Evolutionary conservation across 2,113 vertebrate species (phyloP).

Genomic region (Lipotes vexillifer): DNA sequence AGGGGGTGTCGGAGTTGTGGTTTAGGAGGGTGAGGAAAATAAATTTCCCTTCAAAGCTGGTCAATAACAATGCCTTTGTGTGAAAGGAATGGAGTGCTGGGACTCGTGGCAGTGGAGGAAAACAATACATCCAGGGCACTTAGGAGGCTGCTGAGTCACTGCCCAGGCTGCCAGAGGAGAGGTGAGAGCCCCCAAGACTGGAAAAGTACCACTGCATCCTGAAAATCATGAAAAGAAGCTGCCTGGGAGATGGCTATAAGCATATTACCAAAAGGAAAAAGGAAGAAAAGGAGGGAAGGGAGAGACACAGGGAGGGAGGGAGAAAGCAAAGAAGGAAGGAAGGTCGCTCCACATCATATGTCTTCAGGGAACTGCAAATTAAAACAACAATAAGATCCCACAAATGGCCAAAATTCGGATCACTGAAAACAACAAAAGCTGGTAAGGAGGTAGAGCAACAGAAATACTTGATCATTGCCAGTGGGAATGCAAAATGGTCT

Average conservation of each 20-base stretch:
- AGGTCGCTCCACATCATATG: neutral
- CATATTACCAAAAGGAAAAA: neutral
- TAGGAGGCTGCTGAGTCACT: neutral
- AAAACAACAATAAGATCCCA: neutral
- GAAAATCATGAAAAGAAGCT: neutral
- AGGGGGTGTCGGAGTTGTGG: conserved; percentile 45
- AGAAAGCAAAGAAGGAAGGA: rapidly evolving
- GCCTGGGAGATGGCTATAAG: neutral
- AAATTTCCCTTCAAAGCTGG: conserved; percentile 65
- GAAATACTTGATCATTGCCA: neutral
- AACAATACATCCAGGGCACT: neutral
- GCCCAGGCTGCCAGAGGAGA: neutral
- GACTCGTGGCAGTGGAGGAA: neutral
- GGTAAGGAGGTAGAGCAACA: neutral
- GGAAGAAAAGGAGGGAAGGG: neutral
- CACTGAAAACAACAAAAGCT: neutral
- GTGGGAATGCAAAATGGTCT: neutral
- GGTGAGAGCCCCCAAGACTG: neutral
- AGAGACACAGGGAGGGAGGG: neutral
- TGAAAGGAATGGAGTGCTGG: conserved; percentile 5
- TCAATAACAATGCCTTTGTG: conserved; percentile 58
- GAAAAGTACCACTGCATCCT: neutral
- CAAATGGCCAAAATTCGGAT: neutral
- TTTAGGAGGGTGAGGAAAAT: conserved; percentile 50
- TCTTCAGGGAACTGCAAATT: neutral